A percentile compares a stretch with the other conserved stretches of the same genome.
phyloP scores from a whole-genome alignment of 2,797 vertebrate genomes.

The Anguilla pacifica region DNA sequence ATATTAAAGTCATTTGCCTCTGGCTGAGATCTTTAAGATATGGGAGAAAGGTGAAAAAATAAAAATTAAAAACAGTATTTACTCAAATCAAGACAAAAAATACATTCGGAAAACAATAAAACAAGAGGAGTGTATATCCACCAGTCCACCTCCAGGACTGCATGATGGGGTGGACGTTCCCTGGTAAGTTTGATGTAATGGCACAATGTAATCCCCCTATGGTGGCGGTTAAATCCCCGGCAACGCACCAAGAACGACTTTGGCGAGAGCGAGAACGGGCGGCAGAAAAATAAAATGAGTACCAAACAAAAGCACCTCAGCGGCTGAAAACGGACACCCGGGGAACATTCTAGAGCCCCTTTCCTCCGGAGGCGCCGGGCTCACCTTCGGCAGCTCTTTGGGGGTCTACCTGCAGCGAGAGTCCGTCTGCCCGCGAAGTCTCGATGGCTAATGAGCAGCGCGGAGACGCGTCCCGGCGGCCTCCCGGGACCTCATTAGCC shows the following conservation, averaged over 20 bases:
- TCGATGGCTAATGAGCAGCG: background rate
- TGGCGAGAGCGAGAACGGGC: background rate
- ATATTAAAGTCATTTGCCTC: background rate
- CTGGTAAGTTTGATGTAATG: background rate
- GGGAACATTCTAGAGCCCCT: background rate
- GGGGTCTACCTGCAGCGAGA: background rate
- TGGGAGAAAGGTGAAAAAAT: too few relatives aligned
- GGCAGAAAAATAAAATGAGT: background rate
- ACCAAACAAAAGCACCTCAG: background rate
- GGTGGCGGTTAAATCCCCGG: background rate
- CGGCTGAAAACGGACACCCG: background rate
- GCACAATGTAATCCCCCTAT: background rate
- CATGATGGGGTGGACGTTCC: background rate
- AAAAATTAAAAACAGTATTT: too few relatives aligned
- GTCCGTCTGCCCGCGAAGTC: background rate
- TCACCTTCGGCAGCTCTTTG: background rate
- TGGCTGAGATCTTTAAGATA: too few relatives aligned
- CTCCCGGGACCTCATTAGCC: conserved; percentile 61
- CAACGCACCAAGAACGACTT: background rate
- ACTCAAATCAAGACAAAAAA: too few relatives aligned
- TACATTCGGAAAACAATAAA: too few relatives aligned
- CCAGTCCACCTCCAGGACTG: background rate
- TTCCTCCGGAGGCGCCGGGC: background rate
- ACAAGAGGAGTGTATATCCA: too few relatives aligned
- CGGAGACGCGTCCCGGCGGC: background rate